Evolutionary conservation across 2,888 invertebrate genomes (phyloP).

Genomic region (Xanthia icteritia): DNA sequence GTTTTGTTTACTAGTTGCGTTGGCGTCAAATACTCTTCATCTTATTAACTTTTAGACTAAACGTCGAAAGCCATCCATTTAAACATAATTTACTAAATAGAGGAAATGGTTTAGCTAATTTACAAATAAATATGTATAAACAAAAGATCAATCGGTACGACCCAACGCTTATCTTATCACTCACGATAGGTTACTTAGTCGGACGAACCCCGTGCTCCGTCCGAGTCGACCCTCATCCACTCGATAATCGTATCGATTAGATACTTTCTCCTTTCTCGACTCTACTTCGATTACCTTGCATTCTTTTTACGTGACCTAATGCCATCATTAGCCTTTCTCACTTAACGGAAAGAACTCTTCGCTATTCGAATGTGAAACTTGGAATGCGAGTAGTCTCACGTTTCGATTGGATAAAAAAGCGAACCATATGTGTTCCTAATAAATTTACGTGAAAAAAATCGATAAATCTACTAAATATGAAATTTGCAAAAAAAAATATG

Average conservation of each 20-base stretch:
- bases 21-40: conserved; percentile 47
- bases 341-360: conserved; percentile 51
- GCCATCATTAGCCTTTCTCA: conserved; percentile 58
- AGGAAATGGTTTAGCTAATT: conserved; percentile 33
- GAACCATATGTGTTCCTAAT: conserved; percentile 60
- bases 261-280: conserved; percentile 76
- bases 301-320: conserved; percentile 67
- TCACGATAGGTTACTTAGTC: conserved; percentile 74
- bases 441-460: conserved; percentile 59
- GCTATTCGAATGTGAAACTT: conserved; percentile 31
- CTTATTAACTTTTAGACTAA: conserved; percentile 31
- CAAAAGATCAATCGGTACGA: conserved; percentile 67
- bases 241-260: conserved; percentile 83
- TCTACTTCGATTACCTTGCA: conserved; percentile 66
- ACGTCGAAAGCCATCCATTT: conserved; percentile 16
- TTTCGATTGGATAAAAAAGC: conserved; percentile 53
- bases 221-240: conserved; percentile 78
- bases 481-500: conserved; percentile 72
- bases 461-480: conserved; percentile 75
- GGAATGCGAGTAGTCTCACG: conserved; percentile 40
- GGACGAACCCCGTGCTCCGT: conserved; percentile 74
- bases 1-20: conserved; percentile 47
- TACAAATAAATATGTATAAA: conserved; percentile 62
- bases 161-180: conserved; percentile 77
- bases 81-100: conserved; percentile 16